Conservation (phyloP, 1,140 invertebrate genomes). For the Hypsibius dujardini region DNA sequence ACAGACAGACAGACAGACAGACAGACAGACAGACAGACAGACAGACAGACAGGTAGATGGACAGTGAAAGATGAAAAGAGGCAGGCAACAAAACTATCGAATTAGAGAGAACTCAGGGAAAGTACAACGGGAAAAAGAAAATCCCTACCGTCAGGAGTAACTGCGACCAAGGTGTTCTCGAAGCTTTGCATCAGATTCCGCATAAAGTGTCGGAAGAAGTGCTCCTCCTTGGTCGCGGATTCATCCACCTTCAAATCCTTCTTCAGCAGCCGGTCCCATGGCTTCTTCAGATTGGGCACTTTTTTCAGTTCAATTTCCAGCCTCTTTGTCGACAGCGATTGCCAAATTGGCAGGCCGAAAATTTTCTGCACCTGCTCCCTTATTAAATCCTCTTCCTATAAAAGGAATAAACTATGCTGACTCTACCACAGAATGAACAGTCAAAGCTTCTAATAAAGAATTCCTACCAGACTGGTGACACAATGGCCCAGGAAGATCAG, state of each 20-base stretch:
- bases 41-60: no score
- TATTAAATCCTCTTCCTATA: slow-evolving; percentile 76
- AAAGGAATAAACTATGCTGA: background rate
- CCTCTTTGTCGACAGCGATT: slow-evolving; percentile 48
- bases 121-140: no score
- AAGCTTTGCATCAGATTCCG: slow-evolving; percentile 77
- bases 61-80: no score
- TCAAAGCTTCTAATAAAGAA: slow-evolving; percentile 6
- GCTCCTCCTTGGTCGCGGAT: slow-evolving; percentile 48
- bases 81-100: no score
- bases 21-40: no score
- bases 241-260: slow-evolving; percentile 50
- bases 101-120: no score
- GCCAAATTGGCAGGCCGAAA: slow-evolving; percentile 84
- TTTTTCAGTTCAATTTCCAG: slow-evolving; percentile 65
- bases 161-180: slow-evolving; percentile 55
- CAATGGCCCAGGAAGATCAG: slow-evolving; percentile 85
- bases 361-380: slow-evolving; percentile 74
- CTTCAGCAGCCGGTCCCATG: slow-evolving; percentile 72
- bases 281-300: slow-evolving; percentile 74
- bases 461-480: slow-evolving; percentile 58
- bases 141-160: slow-evolving; percentile 44
- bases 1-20: no score
- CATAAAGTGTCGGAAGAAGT: slow-evolving; percentile 74
- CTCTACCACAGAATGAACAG: slow-evolving; percentile 19